Base-by-base conservation (phyloP, 1,140 invertebrate genomes). In the Sitophilus oryzae region DNA sequence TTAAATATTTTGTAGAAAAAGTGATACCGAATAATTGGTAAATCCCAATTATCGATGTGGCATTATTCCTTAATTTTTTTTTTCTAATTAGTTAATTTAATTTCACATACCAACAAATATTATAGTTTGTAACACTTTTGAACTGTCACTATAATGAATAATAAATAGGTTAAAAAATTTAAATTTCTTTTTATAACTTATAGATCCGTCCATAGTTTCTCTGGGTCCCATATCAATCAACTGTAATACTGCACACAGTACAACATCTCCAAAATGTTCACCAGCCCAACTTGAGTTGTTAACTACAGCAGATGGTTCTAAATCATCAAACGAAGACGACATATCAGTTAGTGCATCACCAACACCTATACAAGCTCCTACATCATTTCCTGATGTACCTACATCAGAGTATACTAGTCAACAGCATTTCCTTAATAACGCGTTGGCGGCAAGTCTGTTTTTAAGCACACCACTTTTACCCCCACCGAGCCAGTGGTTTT, bases 401-500 rank as follows among this genome's bases (percentile, higher is more conserved):
- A 63, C 70, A 5, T 62, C 70, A 25, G 61, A 70, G 10, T 66
- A 73, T 22, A 67, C 73, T 2, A 66, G 56, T 42, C 66, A 66
- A 42, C 67, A 66, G 45, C 62, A 72, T 38, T 70, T 80, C 8
- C 82, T 84, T 67, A 82, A 83, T 64, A 82, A 81, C 43, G 82
- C 82, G 19, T 65, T 84, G 62, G 82, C 82, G 4, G 82, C 82
- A 3, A 82, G 82, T 67, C 70, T 86, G 34, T 85, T 86, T 63
- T 71, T 86, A 19, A 85, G 85, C 64, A 79, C 82, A 2, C 83
- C 84, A 0, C 70, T 86, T 6, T 64, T 85, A 34, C 82, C 83
- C n/a, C 82, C 83, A 2, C 82, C 83, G 1, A 82, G 82, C 23
- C 83, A 84, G 47, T 86, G 83, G 83, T 71, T 86, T 0, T 86